A percentile compares a stretch with the other conserved stretches of the same genome.
phyloP scores from a whole-genome alignment of 2,113 vertebrate species.

The Poicephalus gulielmi region DNA sequence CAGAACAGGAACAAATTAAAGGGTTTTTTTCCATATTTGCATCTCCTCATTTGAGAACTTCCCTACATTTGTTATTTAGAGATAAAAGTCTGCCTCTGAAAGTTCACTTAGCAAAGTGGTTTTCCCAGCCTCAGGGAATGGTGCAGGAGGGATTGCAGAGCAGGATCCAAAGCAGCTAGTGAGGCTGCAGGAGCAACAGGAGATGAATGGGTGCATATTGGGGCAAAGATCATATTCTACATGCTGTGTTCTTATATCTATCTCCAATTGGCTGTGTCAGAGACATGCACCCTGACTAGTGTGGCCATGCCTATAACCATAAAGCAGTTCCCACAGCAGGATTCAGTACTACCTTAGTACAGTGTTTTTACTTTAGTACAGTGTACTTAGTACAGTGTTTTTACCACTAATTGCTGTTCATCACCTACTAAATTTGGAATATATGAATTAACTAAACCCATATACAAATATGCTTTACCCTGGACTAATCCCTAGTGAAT shows the following conservation, averaged over 20 bases:
- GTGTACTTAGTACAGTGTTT: not conserved
- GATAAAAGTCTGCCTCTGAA: slow-evolving; percentile 40
- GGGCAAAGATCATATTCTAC: not conserved
- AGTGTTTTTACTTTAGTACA: too few species aligned
- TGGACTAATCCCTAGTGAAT: not conserved
- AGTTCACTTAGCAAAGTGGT: slow-evolving; percentile 17
- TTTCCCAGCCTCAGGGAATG: slow-evolving; percentile 34
- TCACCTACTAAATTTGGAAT: not conserved
- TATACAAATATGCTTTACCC: slow-evolving; percentile 8
- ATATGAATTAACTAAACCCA: slow-evolving; percentile 46
- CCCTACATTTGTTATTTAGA: slow-evolving; percentile 7
- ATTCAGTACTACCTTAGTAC: not conserved
- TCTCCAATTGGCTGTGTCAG: not conserved
- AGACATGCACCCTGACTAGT: not conserved
- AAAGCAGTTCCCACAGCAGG: not conserved
- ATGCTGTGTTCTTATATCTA: not conserved
- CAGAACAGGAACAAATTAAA: slow-evolving; percentile 25
- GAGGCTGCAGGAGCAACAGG: slow-evolving; percentile 7
- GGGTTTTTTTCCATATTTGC: slow-evolving; percentile 1
- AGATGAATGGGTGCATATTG: not conserved
- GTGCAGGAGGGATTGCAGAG: slow-evolving; percentile 34
- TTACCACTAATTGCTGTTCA: slow-evolving; percentile 6
- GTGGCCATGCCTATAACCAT: not conserved
- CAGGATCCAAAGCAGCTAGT: not conserved
- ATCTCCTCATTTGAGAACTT: slow-evolving; percentile 26